A percentile compares a stretch with the other conserved stretches of the same genome.
phyloP scores from a whole-genome alignment of 2,888 invertebrate species.

The Acheta domesticus region DNA sequence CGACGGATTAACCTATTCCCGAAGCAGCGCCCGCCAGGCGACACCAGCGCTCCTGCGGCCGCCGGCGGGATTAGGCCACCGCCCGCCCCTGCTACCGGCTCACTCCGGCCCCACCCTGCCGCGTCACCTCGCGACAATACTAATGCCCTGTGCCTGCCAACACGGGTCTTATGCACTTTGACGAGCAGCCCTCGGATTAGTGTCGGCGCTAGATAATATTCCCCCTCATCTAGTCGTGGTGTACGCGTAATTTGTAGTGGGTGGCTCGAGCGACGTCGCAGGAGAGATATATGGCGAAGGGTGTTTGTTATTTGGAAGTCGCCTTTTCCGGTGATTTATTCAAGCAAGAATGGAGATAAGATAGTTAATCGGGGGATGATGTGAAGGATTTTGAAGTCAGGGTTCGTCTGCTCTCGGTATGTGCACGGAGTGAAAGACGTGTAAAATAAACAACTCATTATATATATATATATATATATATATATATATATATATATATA shows the following conservation, averaged over 20 bases:
- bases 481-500: no score
- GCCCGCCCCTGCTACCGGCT: not conserved
- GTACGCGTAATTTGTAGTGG: not conserved
- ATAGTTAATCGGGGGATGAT: no score
- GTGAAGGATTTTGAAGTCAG: no score
- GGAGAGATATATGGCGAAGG: no score
- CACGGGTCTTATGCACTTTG: conserved; percentile 10
- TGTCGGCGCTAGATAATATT: conserved; percentile 6
- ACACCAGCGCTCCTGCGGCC: not conserved
- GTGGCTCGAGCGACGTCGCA: no score
- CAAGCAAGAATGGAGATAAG: no score
- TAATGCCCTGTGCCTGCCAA: not conserved
- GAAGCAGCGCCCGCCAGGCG: not conserved
- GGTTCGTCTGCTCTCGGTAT: no score
- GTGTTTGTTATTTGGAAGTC: not conserved
- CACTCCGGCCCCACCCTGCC: not conserved
- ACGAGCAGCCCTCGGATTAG: not conserved
- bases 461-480: no score
- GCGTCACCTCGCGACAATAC: conserved; percentile 5
- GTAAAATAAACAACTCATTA: no score
- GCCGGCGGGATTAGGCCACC: not conserved
- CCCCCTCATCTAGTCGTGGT: not conserved
- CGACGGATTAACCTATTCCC: not conserved
- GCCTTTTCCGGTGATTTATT: no score
- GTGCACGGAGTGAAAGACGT: no score